phyloP scores from a whole-genome alignment of 2,113 vertebrate genomes.

The Illadopsis cleaveri region DNA sequence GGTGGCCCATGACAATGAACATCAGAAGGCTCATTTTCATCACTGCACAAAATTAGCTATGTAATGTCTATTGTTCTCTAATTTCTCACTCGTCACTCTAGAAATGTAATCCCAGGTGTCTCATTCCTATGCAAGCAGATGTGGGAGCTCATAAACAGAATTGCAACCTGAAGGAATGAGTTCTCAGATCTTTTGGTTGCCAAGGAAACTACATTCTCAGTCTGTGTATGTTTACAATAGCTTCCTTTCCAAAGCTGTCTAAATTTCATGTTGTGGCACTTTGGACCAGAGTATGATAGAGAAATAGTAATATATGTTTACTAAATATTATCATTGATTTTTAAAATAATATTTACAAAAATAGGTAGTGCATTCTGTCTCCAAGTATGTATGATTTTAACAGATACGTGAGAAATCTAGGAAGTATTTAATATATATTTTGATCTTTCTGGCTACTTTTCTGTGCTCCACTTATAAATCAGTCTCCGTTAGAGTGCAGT shows the following conservation, averaged over 20 bases:
- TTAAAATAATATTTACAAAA: not conserved
- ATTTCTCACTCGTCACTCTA: slow-evolving; percentile 46
- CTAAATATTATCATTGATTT: not conserved
- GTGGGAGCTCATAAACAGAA: slow-evolving; percentile 60
- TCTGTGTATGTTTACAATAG: slow-evolving; percentile 24
- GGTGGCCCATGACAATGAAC: not conserved
- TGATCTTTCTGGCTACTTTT: not conserved
- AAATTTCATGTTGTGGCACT: slow-evolving; percentile 20
- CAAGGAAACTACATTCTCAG: slow-evolving; percentile 58
- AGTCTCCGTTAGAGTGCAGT: not conserved
- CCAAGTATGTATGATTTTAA: not conserved
- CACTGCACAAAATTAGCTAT: slow-evolving; percentile 29
- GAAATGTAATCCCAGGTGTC: slow-evolving; percentile 57
- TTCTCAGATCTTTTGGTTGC: slow-evolving; percentile 57
- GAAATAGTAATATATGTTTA: not conserved
- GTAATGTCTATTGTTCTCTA: slow-evolving; percentile 51
- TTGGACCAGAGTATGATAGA: not conserved
- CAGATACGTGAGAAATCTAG: not conserved
- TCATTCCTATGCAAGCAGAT: slow-evolving; percentile 66
- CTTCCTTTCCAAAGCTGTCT: slow-evolving; percentile 26
- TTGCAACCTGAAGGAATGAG: slow-evolving; percentile 60
- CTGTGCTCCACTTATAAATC: not conserved
- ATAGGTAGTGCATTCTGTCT: not conserved
- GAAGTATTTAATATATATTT: not conserved
- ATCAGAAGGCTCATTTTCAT: slow-evolving; percentile 31